A percentile compares a stretch with the other conserved stretches of the same genome.
Conservation (phyloP, 2,113 vertebrate genomes). For the Podiceps cristatus region DNA sequence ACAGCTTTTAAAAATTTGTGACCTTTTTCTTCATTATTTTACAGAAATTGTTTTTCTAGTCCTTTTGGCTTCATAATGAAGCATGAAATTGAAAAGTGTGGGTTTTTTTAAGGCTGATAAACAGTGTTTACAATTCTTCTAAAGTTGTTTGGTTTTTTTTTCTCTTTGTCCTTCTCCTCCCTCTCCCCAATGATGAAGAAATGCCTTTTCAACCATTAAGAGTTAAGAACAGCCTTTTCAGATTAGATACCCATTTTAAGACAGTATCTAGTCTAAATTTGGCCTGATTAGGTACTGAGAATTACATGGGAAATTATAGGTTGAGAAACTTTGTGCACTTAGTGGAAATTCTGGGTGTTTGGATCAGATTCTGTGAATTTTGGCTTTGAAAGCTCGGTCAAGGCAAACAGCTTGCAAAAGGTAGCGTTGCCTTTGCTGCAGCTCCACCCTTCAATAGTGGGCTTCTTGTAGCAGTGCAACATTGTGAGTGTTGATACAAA, state of each 20-base stretch:
- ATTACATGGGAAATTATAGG: not conserved
- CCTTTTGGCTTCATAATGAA: not conserved
- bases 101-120: not conserved
- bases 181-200: not conserved
- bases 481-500: not conserved
- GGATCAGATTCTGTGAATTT: not conserved
- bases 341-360: not conserved
- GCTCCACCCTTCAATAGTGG: not conserved
- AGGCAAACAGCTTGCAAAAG: not conserved
- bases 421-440: not conserved
- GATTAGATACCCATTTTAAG: not conserved
- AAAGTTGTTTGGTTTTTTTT: too few relatives aligned
- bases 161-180: too few relatives aligned
- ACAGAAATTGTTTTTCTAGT: not conserved
- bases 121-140: too few relatives aligned
- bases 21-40: not conserved
- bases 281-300: not conserved
- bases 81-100: not conserved
- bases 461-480: accelerated
- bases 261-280: not conserved
- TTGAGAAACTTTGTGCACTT: not conserved
- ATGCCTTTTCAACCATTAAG: not conserved
- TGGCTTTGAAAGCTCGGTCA: not conserved
- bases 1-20: not conserved
- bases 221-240: not conserved